phyloP scores from a whole-genome alignment of 2,888 invertebrate genomes.

The Microctonus brassicae region DNA sequence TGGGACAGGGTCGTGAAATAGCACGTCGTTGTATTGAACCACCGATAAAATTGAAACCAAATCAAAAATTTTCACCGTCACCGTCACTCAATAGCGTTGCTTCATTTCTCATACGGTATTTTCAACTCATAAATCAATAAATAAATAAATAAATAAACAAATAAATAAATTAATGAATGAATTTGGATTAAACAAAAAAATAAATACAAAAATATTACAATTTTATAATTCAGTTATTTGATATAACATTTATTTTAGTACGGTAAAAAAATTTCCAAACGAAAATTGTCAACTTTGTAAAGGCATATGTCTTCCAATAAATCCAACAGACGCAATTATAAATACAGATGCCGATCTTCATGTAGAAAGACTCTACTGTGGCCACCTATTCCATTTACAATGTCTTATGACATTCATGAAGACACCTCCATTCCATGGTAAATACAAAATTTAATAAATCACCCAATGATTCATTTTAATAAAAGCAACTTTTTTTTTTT shows the following conservation, averaged over 20 bases:
- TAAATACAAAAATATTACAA: no score
- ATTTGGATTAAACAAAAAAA: no score
- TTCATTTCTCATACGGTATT: slow-evolving; percentile 73
- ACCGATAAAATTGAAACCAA: slow-evolving; percentile 74
- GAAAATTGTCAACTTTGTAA: slow-evolving; percentile 78
- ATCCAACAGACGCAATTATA: slow-evolving; percentile 72
- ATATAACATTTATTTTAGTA: slow-evolving; percentile 70
- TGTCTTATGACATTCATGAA: slow-evolving; percentile 79
- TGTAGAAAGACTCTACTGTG: slow-evolving; percentile 80
- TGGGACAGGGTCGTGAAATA: slow-evolving; percentile 78
- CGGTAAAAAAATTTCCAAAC: slow-evolving; percentile 74
- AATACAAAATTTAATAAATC: background rate
- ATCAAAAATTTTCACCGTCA: slow-evolving; percentile 74
- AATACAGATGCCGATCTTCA: slow-evolving; percentile 75
- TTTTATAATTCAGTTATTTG: background rate
- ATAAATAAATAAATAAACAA: background rate
- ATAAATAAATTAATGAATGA: no score
- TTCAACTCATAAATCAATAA: background rate
- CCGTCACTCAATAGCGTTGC: slow-evolving; percentile 76
- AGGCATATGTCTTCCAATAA: slow-evolving; percentile 73
- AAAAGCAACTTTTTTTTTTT: slow-evolving; percentile 45
- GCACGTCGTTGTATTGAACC: slow-evolving; percentile 79
- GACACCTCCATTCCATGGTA: slow-evolving; percentile 79
- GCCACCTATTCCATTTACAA: slow-evolving; percentile 79
- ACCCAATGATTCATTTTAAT: no score